These are phyloP conservation scores for Amiota mariae DNA, from an alignment of 2,888 invertebrate genomes.

Conservation along the genomic window DNA sequence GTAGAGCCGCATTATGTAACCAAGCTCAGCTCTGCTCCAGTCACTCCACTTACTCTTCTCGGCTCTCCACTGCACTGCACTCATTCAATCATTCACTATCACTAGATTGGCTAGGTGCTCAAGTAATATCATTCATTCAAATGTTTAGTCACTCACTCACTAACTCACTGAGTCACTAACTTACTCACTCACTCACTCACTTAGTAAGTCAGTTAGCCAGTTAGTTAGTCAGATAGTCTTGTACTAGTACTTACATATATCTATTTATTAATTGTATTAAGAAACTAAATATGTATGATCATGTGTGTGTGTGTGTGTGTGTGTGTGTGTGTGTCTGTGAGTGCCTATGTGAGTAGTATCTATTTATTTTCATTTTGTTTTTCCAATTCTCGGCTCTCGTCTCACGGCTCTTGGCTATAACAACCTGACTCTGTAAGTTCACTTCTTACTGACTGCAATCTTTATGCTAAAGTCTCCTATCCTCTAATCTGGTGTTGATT, in stretches of 20 bases:
- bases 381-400: too few relatives aligned
- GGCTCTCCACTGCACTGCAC: too few relatives aligned
- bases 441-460: background rate
- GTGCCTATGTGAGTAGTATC: conserved; percentile 35
- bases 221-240: background rate
- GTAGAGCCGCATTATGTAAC: conserved; percentile 58
- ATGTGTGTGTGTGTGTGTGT: conserved; percentile 23
- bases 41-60: background rate
- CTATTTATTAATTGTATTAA: conserved; percentile 18
- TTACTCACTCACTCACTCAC: too few relatives aligned
- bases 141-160: too few relatives aligned
- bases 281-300: conserved; percentile 15
- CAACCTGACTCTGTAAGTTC: conserved; percentile 34
- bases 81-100: too few relatives aligned
- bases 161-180: background rate
- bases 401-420: background rate
- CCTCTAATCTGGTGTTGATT: background rate
- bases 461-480: background rate
- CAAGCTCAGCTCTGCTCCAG: conserved; percentile 43
- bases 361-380: conserved; percentile 9
- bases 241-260: background rate
- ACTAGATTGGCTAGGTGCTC: too few relatives aligned
- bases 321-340: conserved; percentile 24
- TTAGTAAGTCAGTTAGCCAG: too few relatives aligned
- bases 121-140: too few relatives aligned